Evolutionary conservation across 2,113 vertebrate genomes (phyloP), one percentile per base, ranked within the genome.

Genomic region (Ivindomyrus marchei): DNA sequence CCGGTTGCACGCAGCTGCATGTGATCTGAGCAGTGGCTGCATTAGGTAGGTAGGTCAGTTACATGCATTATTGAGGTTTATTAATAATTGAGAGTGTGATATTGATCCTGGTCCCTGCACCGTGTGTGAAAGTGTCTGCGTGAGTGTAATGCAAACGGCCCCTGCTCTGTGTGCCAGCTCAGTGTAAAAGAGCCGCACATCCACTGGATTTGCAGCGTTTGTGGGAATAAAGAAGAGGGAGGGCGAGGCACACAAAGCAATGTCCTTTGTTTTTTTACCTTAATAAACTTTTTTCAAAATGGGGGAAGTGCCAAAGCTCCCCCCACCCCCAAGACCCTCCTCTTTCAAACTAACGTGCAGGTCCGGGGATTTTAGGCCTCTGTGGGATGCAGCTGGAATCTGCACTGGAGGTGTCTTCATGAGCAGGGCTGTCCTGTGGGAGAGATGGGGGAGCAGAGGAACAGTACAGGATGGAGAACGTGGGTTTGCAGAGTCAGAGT

Each of bases 21-120:
- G 36, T 83, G 17, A 36, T 31, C 27, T 46, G 4, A 24, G 42
- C 17, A 45, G 36, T 19, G 42, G 13, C 77, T 83, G 1, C 77
- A 36, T 19, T 83, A 21, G n/a, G n/a, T 11, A 27, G 80, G 80
- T 42, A 84, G 31, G 58, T 50, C 53, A 87, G 11, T 39, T 90
- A 13, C 84, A 66, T 87, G 83, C 50, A 87, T 90, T 87, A 87
- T 87, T 46, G 62, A 77, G 85, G 53, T 19, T 27, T 56, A 74
- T 90, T 70, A 90, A 90, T 90, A 90, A 90, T 90, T 47, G 15
- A 90, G 84, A 21, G 39, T 19, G 3, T 56, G 84, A 4, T 74
- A 90, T 90, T 77, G 85, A 90, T 90, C 58, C 56, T 13, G 85
- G 62, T 70, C 56, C 70, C 62, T 90, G 42, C 50, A 47, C 19